These are phyloP conservation scores for Aleiodes testaceus DNA, from an alignment of 2,888 invertebrate species.

Conservation along the genomic window DNA sequence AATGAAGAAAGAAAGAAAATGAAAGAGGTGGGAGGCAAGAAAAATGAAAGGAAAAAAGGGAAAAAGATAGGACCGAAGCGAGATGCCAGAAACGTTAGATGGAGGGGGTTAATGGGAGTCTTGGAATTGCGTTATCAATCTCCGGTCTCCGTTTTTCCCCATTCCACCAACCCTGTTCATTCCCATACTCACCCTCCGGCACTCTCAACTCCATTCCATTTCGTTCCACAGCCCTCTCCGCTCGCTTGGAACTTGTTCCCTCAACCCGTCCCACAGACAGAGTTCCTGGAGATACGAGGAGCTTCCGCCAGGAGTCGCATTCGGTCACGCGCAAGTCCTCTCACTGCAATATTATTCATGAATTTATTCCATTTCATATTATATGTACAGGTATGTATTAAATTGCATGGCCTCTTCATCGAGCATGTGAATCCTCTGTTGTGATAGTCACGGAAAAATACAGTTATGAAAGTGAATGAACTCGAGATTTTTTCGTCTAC, in stretches of 20 bases:
- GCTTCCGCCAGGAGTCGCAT: conserved; percentile 59
- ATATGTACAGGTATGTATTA: conserved; percentile 58
- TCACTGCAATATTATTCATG: conserved; percentile 54
- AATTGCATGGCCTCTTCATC: no score
- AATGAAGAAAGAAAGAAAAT: conserved; percentile 76
- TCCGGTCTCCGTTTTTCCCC: conserved; percentile 66
- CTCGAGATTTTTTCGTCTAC: conserved; percentile 42
- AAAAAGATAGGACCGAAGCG: conserved; percentile 69
- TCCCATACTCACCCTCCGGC: conserved; percentile 58
- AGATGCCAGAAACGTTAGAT: conserved; percentile 51
- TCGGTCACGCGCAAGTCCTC: conserved; percentile 53
- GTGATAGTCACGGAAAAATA: conserved; percentile 19
- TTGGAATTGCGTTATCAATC: conserved; percentile 74
- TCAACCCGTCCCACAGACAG: conserved; percentile 58
- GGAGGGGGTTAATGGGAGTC: conserved; percentile 71
- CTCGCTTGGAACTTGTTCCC: conserved; percentile 53
- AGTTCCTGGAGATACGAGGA: conserved; percentile 64
- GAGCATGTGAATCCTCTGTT: no score
- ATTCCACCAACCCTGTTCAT: conserved; percentile 52
- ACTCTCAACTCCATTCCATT: conserved; percentile 74
- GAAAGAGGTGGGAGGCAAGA: conserved; percentile 60
- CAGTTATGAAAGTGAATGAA: conserved; percentile 48
- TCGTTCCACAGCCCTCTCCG: conserved; percentile 77
- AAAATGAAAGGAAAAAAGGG: conserved; percentile 63
- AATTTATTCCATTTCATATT: conserved; percentile 70